Evolutionary conservation across 2,888 invertebrate species (phyloP), one percentile per base, ranked within the genome.

Genomic region (Mantis religiosa): DNA sequence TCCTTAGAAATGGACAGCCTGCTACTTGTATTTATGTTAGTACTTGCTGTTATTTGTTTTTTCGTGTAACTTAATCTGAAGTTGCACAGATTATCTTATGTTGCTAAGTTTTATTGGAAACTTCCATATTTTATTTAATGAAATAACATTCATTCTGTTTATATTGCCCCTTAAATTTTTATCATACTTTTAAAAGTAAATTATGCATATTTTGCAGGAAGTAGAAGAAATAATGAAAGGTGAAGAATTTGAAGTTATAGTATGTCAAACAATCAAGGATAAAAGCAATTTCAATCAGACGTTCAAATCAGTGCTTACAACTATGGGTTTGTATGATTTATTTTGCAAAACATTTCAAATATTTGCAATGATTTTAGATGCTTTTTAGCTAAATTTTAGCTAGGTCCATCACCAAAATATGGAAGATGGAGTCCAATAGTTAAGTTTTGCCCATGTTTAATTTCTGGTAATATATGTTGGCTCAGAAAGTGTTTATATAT

Each of bases 21-120:
- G 30, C 84, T n/a, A 27, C 87, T 28, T 71, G 84, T 82, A 84
- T 12, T n/a, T 89, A 89, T 84, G 89, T 89, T 27, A 87, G 89
- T 89, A 54, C 20, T 12, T 34, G 9, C n/a, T 47, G 8, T 81
- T 81, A 28, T 84, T n/a, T 15, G 34, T 6, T 71, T 15, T 71
- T 25, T 20, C 20, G 2, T 6, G 1, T 71, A 71, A 71, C 20
- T 25, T 71, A 71, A 71, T n/a, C n/a, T n/a, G n/a, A n/a, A n/a
- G n/a, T n/a, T n/a, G n/a, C n/a, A n/a, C n/a, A n/a, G n/a, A n/a
- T n/a, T n/a, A n/a, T n/a, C n/a, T n/a, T n/a, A 25, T 4, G 14
- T 71, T 15, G 25, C 15, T 20, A 71, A 20, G 20, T 54, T 54
- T 54, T 15, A 54, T 71, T 3, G 54, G 20, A 54, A 14, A 54